Conservation (phyloP, 2,888 invertebrate genomes). For the Tachystola acroxantha region DNA sequence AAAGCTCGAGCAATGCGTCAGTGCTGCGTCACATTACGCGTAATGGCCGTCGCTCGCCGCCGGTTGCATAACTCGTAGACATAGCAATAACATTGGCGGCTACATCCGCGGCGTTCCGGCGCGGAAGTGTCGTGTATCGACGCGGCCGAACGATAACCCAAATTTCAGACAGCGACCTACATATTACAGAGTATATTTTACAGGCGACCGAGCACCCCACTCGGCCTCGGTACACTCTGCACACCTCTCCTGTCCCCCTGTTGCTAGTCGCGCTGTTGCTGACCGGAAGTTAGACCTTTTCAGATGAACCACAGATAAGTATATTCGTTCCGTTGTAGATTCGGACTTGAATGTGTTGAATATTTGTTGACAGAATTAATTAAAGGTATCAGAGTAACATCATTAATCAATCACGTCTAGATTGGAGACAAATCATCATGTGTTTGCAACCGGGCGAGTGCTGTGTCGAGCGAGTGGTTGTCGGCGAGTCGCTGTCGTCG, state of each 20-base stretch:
- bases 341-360: background rate
- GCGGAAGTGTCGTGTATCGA: constrained; percentile 55
- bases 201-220: constrained; percentile 44
- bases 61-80: constrained; percentile 46
- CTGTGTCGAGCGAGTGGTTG: too few relatives aligned
- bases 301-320: background rate
- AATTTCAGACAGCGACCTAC: constrained; percentile 72
- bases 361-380: constrained; percentile 1
- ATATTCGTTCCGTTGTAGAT: too few relatives aligned
- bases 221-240: constrained; percentile 34
- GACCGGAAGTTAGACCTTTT: constrained; percentile 22
- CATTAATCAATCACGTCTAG: constrained; percentile 13
- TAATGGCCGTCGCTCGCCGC: constrained; percentile 38
- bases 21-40: constrained; percentile 36
- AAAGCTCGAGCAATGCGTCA: constrained; percentile 24
- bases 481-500: too few relatives aligned
- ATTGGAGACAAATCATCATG: constrained; percentile 18
- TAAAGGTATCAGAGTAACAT: constrained; percentile 6
- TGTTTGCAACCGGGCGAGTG: background rate
- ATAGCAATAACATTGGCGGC: constrained; percentile 50
- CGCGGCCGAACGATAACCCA: constrained; percentile 71
- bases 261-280: constrained; percentile 31
- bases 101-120: constrained; percentile 56
- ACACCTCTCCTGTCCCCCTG: constrained; percentile 21
- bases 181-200: constrained; percentile 60